Evolutionary conservation across 2,797 vertebrate species (phyloP), one percentile per base, ranked within the genome.

Genomic region (Eidolon dupreanum): DNA sequence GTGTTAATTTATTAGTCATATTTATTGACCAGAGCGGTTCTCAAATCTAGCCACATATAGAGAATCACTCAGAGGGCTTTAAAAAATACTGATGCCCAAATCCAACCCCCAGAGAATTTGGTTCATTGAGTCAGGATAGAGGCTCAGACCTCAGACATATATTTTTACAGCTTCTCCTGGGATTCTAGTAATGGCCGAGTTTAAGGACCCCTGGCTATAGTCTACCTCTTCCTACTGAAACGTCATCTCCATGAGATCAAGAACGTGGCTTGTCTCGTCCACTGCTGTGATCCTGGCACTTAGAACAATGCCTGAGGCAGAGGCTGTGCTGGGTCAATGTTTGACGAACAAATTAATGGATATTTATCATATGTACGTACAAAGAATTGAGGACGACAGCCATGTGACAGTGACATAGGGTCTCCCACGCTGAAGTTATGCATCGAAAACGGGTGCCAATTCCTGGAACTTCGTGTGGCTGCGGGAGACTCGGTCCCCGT

Each of bases 361-460:
- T 57, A 61, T 22, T 17, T n/a, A 41, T 89, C 49, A 28, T 7
- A 10, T 1, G 12, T 12, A 81, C 9, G 43, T 77, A 92, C 71
- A 94, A 93, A 87, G 83, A 70, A 13, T 83, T 77, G 38, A 97
- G 97, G 98, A 74, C 86, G 84, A 96, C 93, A 95, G 95, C 91
- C 90, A 92, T 86, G 95, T 93, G 97, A 96, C 97, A 97, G 66
- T 97, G 98, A 98, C 88, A 90, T 88, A 78, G 96, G 97, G 96
- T 95, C 94, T 97, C 96, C 97, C 78, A 94, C 68, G 97, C 97
- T 95, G 97, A 97, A 98, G 97, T 97, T 96, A 89, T 96, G 92
- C 98, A 96, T 97, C 96, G 95, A 55, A 93, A 96, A 97, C n/a
- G 96, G 98, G 97, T 97, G 97, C 97, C 96, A 92, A 84, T 97